Evolutionary conservation across 2,888 invertebrate genomes (phyloP).

Genomic region (Drosophila planitibia): DNA sequence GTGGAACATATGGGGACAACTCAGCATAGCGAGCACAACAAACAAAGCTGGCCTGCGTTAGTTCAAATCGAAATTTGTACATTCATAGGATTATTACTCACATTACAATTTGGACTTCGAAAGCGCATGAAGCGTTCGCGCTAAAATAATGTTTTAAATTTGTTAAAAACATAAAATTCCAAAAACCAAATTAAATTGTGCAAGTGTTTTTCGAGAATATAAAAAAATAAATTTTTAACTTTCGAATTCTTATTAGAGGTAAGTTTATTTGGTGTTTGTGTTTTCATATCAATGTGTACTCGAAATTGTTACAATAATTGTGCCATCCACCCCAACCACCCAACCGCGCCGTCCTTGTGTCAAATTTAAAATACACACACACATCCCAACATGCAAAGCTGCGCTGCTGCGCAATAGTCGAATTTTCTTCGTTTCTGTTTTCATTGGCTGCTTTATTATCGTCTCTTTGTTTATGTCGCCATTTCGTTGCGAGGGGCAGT

Average conservation of each 20-base stretch:
- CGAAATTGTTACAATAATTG: slow-evolving; percentile 31
- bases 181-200: slow-evolving; percentile 31
- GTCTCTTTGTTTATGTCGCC: slow-evolving; percentile 69
- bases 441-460: slow-evolving; percentile 68
- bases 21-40: slow-evolving; percentile 54
- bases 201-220: slow-evolving; percentile 20
- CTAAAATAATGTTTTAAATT: slow-evolving; percentile 38
- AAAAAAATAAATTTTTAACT: slow-evolving; percentile 1
- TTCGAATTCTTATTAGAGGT: slow-evolving; percentile 27
- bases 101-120: slow-evolving; percentile 47
- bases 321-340: slow-evolving; percentile 32
- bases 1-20: slow-evolving; percentile 50
- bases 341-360: slow-evolving; percentile 66
- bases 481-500: slow-evolving; percentile 47
- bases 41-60: slow-evolving; percentile 69
- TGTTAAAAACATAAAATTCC: slow-evolving; percentile 7
- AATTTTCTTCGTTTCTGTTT: slow-evolving; percentile 68
- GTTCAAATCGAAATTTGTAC: slow-evolving; percentile 44
- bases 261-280: slow-evolving; percentile 24
- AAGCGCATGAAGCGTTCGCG: slow-evolving; percentile 11
- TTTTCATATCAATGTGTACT: slow-evolving; percentile 1
- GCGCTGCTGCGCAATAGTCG: slow-evolving; percentile 69
- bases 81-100: slow-evolving; percentile 52
- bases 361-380: slow-evolving; percentile 56
- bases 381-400: slow-evolving; percentile 23